Conservation (phyloP, 2,797 vertebrate species). For the Cuniculus paca region DNA sequence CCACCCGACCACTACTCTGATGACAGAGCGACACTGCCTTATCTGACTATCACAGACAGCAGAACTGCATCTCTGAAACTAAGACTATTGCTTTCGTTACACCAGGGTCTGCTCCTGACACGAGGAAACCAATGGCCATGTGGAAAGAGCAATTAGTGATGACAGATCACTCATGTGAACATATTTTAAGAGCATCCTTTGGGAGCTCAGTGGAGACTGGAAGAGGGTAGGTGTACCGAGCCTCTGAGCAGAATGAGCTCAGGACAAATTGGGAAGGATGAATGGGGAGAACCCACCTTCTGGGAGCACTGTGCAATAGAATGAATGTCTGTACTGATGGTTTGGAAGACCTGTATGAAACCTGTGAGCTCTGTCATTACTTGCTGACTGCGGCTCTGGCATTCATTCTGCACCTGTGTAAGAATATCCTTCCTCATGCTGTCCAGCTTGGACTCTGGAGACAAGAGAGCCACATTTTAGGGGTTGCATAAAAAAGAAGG, state of each 20-base stretch:
- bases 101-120: neutral
- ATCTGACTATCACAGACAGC: neutral
- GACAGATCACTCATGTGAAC: neutral
- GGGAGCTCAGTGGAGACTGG: neutral
- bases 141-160: neutral
- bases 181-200: neutral
- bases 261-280: neutral
- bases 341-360: conserved; percentile 84
- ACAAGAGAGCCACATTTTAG: neutral
- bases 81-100: neutral
- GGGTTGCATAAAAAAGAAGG: neutral
- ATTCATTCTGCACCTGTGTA: conserved; percentile 86
- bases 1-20: neutral
- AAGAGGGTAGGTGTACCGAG: neutral
- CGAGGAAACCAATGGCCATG: neutral
- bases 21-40: neutral
- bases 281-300: conserved; percentile 85
- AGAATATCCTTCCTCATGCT: conserved; percentile 86
- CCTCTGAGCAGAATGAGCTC: neutral
- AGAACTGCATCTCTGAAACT: neutral
- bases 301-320: conserved; percentile 87
- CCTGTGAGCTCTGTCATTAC: conserved; percentile 88
- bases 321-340: conserved; percentile 84
- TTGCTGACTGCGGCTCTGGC: conserved; percentile 82
- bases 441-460: conserved; percentile 87